These are phyloP conservation scores for Trachymyrmex cornetzi DNA, from an alignment of 1,140 invertebrate species.

Conservation along the genomic window DNA sequence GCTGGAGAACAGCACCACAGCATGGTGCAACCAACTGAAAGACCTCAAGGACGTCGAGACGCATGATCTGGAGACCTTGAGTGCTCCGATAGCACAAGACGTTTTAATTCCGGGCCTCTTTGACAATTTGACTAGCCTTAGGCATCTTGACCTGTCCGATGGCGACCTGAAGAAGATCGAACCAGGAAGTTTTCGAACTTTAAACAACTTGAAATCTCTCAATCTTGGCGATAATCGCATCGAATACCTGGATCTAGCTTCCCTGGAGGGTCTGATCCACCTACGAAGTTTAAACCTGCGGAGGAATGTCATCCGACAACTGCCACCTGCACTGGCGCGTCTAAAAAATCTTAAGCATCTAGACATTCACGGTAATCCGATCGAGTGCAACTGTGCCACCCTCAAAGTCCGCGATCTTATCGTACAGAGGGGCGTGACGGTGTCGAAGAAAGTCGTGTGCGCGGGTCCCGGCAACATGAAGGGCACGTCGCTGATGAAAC, in stretches of 20 bases:
- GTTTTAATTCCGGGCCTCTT: constrained; percentile 72
- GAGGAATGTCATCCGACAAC: constrained; percentile 76
- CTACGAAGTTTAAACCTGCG: constrained; percentile 78
- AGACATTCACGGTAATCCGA: constrained; percentile 89
- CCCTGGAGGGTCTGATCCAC: constrained; percentile 78
- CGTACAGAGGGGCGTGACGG: constrained; percentile 72
- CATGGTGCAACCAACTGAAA: constrained; percentile 79
- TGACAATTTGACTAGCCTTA: constrained; percentile 76
- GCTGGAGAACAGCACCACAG: constrained; percentile 69
- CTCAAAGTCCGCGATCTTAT: constrained; percentile 79
- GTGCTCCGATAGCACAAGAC: constrained; percentile 42
- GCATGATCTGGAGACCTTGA: constrained; percentile 75
- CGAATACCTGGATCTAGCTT: constrained; percentile 71
- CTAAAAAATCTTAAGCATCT: constrained; percentile 89
- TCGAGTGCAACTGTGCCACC: constrained; percentile 88
- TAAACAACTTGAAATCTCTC: constrained; percentile 76
- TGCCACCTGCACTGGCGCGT: constrained; percentile 81
- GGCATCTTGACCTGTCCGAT: constrained; percentile 80
- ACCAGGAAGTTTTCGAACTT: constrained; percentile 72
- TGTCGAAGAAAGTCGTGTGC: constrained; percentile 80
- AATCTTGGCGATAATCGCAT: constrained; percentile 82
- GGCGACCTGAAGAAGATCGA: constrained; percentile 78
- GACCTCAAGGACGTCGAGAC: constrained; percentile 79
- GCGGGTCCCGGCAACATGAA: constrained; percentile 75
- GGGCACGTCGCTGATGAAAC: constrained; percentile 73